Evolutionary conservation across 2,113 vertebrate genomes (phyloP), one percentile per base, ranked within the genome.

Genomic region (Andinoacara biseriatus): DNA sequence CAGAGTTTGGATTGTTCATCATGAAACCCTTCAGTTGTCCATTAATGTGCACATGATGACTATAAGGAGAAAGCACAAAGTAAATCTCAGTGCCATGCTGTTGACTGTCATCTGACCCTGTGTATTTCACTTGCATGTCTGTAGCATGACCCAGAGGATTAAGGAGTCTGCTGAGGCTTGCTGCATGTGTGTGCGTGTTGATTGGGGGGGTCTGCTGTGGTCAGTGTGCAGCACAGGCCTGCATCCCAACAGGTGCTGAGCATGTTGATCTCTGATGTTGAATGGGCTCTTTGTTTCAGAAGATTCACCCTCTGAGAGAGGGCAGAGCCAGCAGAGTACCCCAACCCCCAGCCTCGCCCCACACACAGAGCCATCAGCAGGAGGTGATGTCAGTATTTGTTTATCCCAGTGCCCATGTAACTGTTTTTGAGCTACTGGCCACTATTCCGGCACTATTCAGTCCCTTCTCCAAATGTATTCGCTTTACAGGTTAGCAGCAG

Each of bases 251-350:
- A 95, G 95, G 95, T 96, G 95, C 89, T 54, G 76, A 69, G 86
- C 54, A 57, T 75, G 83, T 90, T 79, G 79, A 76, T 56, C 75
- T 85, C 74, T 80, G 87, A 86, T 89, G 80, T 77, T 96, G 87
- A 96, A 96, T 90, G 88, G 86, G 60, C 78, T 87, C 95, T 95
- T 96, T 96, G 95, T 96, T 87, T 24, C 38, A 13, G 74, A 91
- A 78, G 83, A 89, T 84, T 91, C 81, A 79, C 72, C 67, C 52
- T 76, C 74, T 88, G 81, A 78, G 62, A 52, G 78, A 84, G 77
- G 65, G 74, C 77, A 62, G 78, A 17, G 60, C 35, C 57, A 75
- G 69, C 77, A 54, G 18, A 72, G 24, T 11, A 18, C 17, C 49
- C 49, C 49, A 6, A 3, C 15, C 15, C 43, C 24, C 9, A 18